These are phyloP conservation scores for Elephantulus edwardii DNA, from an alignment of 2,113 vertebrate genomes.

Conservation along the genomic window DNA sequence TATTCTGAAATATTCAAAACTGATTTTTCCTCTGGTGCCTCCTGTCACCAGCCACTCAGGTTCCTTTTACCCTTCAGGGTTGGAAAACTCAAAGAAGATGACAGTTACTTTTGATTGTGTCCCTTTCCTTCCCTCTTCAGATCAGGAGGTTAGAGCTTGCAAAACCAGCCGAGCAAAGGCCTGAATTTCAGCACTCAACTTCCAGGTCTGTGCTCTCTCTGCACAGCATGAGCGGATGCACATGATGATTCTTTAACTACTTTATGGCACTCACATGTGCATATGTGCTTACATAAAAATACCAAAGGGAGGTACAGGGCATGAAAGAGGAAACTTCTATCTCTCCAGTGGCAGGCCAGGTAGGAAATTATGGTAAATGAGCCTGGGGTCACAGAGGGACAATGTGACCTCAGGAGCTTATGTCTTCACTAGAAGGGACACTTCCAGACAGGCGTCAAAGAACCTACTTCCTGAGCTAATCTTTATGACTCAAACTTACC, in stretches of 20 bases:
- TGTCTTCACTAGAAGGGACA: not conserved
- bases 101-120: constrained; percentile 10
- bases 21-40: not conserved
- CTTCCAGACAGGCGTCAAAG: rapidly evolving
- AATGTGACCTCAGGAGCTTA: rapidly evolving
- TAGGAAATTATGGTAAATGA: not conserved
- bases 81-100: not conserved
- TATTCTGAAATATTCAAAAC: constrained; percentile 35
- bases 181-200: not conserved
- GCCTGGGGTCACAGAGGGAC: not conserved
- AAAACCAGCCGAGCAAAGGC: not conserved
- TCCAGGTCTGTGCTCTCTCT: rapidly evolving
- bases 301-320: not conserved
- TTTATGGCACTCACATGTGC: too few species aligned
- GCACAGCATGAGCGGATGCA: rapidly evolving
- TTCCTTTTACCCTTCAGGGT: not conserved
- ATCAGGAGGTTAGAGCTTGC: not conserved
- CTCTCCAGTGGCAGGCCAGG: not conserved
- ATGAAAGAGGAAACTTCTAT: not conserved
- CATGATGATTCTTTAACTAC: not conserved
- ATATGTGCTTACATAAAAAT: not conserved
- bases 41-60: not conserved
- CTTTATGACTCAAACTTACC: not conserved
- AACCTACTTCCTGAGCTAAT: not conserved
- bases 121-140: not conserved